phyloP scores from a whole-genome alignment of 2,888 invertebrate species.

The Eucera pruinosa region DNA sequence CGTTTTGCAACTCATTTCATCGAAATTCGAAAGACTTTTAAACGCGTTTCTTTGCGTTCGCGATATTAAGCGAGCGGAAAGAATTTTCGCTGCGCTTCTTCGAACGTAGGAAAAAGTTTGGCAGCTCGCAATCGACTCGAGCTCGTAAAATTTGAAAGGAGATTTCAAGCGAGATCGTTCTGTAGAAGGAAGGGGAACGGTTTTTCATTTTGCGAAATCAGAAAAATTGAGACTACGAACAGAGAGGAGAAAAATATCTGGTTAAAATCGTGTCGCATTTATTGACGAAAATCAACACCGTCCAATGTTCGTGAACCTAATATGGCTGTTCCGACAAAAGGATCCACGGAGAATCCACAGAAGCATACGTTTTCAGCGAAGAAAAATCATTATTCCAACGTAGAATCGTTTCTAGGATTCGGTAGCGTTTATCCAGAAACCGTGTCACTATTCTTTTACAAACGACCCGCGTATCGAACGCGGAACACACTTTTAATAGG shows the following conservation, averaged over 20 bases:
- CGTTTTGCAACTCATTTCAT: neutral
- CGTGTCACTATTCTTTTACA: neutral
- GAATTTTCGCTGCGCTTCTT: neutral
- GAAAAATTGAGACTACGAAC: neutral
- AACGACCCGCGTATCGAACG: constrained; percentile 13
- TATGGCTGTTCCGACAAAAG: constrained; percentile 8
- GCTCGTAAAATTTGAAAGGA: neutral
- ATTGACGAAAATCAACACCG: neutral
- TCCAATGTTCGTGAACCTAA: neutral
- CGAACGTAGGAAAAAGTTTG: neutral
- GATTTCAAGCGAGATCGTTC: neutral
- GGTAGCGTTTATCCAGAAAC: constrained; percentile 7
- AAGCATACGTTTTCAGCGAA: neutral
- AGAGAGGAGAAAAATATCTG: neutral
- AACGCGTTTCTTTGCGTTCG: neutral
- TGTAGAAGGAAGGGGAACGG: no score
- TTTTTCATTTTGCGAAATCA: neutral
- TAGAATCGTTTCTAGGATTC: constrained; percentile 5
- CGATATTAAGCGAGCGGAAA: neutral
- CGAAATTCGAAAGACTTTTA: neutral
- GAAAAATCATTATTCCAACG: neutral
- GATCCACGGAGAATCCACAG: neutral
- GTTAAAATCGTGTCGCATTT: neutral
- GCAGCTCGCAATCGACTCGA: neutral
- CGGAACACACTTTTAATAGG: constrained; percentile 21